A percentile compares a stretch with the other conserved stretches of the same genome.
These are phyloP conservation scores for Lonchura striata DNA, from an alignment of 2,113 vertebrate species.

Conservation along the genomic window DNA sequence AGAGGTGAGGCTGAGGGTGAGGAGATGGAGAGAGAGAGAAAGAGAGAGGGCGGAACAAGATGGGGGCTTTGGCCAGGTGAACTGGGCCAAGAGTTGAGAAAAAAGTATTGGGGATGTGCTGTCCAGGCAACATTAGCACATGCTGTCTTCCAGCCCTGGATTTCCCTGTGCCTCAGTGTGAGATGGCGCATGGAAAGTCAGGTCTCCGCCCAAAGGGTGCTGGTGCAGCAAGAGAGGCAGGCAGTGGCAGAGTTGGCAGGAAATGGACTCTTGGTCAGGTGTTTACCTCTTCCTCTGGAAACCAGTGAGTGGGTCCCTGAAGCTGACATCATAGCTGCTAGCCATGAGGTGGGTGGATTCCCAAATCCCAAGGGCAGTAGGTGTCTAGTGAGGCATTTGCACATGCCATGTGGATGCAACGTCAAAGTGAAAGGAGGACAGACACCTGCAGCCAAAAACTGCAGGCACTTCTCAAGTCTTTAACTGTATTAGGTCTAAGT, in stretches of 20 bases:
- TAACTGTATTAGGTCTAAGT: neutral
- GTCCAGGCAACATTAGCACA: fast-evolving
- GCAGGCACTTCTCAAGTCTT: neutral
- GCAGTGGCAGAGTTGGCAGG: neutral
- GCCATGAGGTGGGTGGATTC: neutral
- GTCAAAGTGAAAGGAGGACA: neutral
- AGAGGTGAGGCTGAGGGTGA: neutral
- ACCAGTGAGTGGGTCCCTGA: neutral
- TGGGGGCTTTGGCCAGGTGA: neutral
- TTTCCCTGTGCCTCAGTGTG: neutral
- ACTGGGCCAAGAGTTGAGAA: neutral
- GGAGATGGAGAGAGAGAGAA: neutral
- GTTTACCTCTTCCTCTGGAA: neutral
- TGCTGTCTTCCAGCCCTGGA: neutral
- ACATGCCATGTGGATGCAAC: fast-evolving
- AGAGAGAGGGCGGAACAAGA: neutral
- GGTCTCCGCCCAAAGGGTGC: neutral
- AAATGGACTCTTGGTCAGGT: neutral
- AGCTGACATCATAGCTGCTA: neutral
- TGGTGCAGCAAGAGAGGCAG: neutral
- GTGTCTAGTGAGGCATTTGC: neutral
- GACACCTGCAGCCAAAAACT: neutral
- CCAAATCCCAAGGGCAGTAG: neutral
- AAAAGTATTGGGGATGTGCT: neutral
- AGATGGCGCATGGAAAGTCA: neutral